Evolutionary conservation across 2,888 invertebrate genomes (phyloP).

Genomic region (Melieria omissa): DNA sequence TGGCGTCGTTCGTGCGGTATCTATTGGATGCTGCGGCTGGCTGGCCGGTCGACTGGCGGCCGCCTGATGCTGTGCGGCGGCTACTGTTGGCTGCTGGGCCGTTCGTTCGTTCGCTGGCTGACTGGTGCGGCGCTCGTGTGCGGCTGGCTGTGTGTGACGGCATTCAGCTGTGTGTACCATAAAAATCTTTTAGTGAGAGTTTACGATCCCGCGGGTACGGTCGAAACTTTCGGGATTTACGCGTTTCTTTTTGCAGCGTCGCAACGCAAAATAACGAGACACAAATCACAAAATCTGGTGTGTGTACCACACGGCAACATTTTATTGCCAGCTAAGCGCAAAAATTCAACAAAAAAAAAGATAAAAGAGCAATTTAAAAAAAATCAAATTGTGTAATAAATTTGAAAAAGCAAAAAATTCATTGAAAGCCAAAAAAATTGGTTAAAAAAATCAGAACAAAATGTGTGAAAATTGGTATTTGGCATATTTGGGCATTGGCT

Average conservation of each 20-base stretch:
- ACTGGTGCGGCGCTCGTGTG: background rate
- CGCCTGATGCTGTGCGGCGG: too few species aligned
- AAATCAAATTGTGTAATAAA: too few species aligned
- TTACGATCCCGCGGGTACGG: slow-evolving; percentile 68
- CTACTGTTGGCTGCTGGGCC: background rate
- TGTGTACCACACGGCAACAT: too few species aligned
- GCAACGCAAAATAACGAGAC: background rate
- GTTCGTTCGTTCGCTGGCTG: background rate
- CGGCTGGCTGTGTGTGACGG: slow-evolving; percentile 16
- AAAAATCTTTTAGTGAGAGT: slow-evolving; percentile 67
- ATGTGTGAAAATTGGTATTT: too few species aligned
- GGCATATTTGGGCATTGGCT: too few species aligned
- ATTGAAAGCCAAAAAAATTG: background rate
- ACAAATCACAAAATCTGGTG: too few species aligned
- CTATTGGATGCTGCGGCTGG: background rate
- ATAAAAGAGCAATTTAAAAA: too few species aligned
- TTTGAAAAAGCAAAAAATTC: background rate
- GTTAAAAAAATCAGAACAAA: too few species aligned
- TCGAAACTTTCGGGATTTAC: slow-evolving; percentile 61
- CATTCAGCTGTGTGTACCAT: slow-evolving; percentile 61
- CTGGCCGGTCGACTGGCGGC: too few species aligned
- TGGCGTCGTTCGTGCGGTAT: background rate
- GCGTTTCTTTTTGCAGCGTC: slow-evolving; percentile 25
- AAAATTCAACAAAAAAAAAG: too few species aligned
- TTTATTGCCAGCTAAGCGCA: too few species aligned